Percentiles rank a stretch among this genome's conserved stretches.
These are phyloP conservation scores for Dinomys branickii DNA, from an alignment of 2,113 vertebrate species.

Conservation along the genomic window DNA sequence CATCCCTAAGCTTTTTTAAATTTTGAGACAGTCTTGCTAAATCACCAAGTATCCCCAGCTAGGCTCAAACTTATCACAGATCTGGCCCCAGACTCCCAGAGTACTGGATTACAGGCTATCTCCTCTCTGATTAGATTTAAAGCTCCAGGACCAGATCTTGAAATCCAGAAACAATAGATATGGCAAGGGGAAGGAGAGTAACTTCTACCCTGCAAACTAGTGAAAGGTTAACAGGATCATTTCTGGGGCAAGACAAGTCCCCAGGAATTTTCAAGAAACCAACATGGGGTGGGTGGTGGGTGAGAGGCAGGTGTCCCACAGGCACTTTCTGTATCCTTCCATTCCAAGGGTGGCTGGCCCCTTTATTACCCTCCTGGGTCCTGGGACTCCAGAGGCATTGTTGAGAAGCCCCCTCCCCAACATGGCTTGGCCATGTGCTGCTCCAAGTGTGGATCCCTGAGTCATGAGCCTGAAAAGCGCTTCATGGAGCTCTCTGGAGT, in stretches of 20 bases:
- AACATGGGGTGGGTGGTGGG: no score
- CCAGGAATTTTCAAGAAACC: not conserved
- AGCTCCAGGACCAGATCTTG: not conserved
- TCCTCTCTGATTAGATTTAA: not conserved
- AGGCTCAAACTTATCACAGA: not conserved
- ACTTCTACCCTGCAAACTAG: not conserved
- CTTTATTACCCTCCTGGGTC: not conserved
- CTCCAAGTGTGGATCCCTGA: accelerated
- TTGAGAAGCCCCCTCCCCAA: not conserved
- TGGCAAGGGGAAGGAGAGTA: not conserved
- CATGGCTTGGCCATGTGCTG: not conserved
- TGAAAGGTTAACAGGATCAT: not conserved
- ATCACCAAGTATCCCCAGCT: not conserved
- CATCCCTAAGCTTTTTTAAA: not conserved
- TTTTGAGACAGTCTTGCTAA: not conserved
- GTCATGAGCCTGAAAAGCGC: not conserved
- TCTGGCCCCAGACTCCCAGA: not conserved
- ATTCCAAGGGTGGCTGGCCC: not conserved
- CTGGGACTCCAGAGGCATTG: not conserved
- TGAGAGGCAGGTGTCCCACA: not conserved
- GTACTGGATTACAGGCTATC: not conserved
- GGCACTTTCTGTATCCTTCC: not conserved
- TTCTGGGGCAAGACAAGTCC: not conserved
- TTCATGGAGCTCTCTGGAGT: not conserved
- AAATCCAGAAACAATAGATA: not conserved